Evolutionary conservation across 2,888 invertebrate species (phyloP).

Genomic region (Ichneumoninae sp.): DNA sequence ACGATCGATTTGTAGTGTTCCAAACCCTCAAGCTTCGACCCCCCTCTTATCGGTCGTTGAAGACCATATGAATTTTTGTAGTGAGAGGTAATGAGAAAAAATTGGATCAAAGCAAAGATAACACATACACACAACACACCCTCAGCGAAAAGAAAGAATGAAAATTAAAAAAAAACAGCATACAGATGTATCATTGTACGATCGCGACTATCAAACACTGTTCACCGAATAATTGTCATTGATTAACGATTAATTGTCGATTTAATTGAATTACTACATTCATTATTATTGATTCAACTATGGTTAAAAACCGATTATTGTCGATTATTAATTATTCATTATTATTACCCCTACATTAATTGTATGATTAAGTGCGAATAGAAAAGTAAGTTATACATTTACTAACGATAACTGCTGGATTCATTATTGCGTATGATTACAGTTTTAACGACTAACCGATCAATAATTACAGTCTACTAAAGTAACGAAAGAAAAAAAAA

Average conservation of each 20-base stretch:
- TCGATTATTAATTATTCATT: constrained; percentile 66
- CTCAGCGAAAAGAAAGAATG: constrained; percentile 21
- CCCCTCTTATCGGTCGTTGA: constrained; percentile 48
- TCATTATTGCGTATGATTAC: constrained; percentile 38
- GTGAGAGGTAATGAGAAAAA: constrained; percentile 34
- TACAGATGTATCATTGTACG: constrained; percentile 38
- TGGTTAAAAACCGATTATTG: constrained; percentile 37
- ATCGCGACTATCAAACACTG: constrained; percentile 25
- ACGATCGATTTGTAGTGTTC: constrained; percentile 59
- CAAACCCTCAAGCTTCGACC: constrained; percentile 44
- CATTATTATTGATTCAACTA: constrained; percentile 53
- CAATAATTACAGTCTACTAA: constrained; percentile 53
- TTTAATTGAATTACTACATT: constrained; percentile 46
- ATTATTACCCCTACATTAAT: constrained; percentile 60
- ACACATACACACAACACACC: constrained; percentile 39
- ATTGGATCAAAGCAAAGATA: constrained; percentile 29
- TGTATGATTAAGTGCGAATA: constrained; percentile 62
- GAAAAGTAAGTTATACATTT: constrained; percentile 53
- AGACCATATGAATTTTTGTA: constrained; percentile 32
- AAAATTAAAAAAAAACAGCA: constrained; percentile 25
- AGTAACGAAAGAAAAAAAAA: constrained; percentile 31
- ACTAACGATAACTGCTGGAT: constrained; percentile 59
- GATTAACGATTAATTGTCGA: constrained; percentile 49
- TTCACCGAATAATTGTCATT: constrained; percentile 52
- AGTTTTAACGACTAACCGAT: constrained; percentile 55